Evolutionary conservation across 2,888 invertebrate species (phyloP).

Genomic region (Eustalomyia histrio): DNA sequence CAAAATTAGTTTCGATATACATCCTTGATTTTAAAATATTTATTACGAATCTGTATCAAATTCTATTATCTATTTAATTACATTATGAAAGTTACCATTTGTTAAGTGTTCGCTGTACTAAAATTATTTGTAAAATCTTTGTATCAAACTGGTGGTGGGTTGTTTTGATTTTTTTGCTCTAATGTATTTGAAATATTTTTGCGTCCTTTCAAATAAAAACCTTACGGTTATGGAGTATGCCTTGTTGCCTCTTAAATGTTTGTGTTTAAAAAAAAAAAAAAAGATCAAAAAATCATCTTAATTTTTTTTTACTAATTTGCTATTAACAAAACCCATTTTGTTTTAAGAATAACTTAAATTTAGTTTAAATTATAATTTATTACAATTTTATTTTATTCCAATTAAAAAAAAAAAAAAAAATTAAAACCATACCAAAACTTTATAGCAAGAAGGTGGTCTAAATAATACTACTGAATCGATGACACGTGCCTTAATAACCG

Average conservation of each 20-base stretch:
- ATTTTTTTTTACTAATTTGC: conserved; percentile 48
- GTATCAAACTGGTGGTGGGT: conserved; percentile 46
- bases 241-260: conserved; percentile 51
- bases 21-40: too few relatives aligned
- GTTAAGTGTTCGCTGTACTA: neutral
- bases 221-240: conserved; percentile 56
- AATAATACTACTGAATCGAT: conserved; percentile 94
- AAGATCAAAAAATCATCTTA: conserved; percentile 4
- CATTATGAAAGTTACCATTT: neutral
- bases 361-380: conserved; percentile 17
- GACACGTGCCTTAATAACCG: conserved; percentile 96
- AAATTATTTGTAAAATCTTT: neutral
- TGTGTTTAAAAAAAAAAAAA: conserved; percentile 42
- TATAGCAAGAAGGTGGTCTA: conserved; percentile 83
- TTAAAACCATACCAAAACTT: conserved; percentile 69
- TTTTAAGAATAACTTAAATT: conserved; percentile 20
- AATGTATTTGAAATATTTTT: conserved; percentile 33
- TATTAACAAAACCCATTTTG: conserved; percentile 30
- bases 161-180: conserved; percentile 42
- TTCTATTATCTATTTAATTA: too few relatives aligned
- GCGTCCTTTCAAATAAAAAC: conserved; percentile 16
- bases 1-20: too few relatives aligned
- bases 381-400: conserved; percentile 13
- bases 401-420: too few relatives aligned
- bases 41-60: neutral